phyloP scores from a whole-genome alignment of 2,888 invertebrate species.

The Lumbricus terrestris region DNA sequence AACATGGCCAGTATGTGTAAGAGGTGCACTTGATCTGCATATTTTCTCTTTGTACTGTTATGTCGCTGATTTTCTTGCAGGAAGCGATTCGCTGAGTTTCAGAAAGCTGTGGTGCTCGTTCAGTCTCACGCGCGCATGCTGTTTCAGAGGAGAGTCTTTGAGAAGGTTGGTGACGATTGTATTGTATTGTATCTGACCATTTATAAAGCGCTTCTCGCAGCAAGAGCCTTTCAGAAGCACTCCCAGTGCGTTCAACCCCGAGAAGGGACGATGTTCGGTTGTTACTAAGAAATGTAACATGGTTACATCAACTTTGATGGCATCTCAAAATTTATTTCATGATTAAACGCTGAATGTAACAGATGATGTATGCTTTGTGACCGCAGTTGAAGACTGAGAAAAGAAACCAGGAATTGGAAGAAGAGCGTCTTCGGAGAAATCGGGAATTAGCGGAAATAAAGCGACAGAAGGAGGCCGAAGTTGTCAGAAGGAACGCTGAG shows the following conservation, averaged over 20 bases:
- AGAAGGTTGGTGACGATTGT: neutral
- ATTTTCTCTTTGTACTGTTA: neutral
- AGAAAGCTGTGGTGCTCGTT: neutral
- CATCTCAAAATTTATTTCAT: neutral
- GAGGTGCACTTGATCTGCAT: too few relatives aligned
- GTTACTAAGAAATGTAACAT: neutral
- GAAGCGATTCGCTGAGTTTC: neutral
- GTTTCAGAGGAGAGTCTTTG: neutral
- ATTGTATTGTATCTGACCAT: too few relatives aligned
- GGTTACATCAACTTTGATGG: neutral
- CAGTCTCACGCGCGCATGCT: neutral
- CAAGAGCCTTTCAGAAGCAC: too few relatives aligned
- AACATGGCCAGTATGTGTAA: too few relatives aligned
- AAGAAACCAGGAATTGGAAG: neutral
- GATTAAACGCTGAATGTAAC: too few relatives aligned
- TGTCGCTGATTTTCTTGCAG: conserved; percentile 6
- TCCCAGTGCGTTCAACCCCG: too few relatives aligned
- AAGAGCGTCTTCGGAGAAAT: neutral
- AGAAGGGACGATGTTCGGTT: too few relatives aligned
- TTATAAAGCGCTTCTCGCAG: too few relatives aligned
- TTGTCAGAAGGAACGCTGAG: neutral
- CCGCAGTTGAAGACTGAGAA: neutral
- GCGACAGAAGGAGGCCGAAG: neutral
- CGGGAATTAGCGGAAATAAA: neutral
- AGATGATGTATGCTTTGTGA: neutral